Percentiles rank a stretch among this genome's conserved stretches.
Conservation (phyloP, 37 sponge, comb jelly and placozoan species). For the Aphrocallistes beatrix region DNA sequence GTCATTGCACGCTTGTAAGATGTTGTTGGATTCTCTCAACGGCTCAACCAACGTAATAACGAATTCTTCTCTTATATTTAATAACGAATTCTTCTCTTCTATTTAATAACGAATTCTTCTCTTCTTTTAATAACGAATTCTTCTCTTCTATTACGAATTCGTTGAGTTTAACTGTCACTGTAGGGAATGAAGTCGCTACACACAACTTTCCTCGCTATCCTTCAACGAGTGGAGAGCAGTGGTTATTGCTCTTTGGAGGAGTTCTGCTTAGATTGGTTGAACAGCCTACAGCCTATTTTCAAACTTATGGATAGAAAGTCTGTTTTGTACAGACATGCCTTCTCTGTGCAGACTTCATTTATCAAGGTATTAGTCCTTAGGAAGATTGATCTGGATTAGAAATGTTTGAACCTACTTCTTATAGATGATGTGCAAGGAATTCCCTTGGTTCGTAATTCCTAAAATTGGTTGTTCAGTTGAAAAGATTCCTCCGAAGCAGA, state of each 20-base stretch:
- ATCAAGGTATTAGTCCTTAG: neutral
- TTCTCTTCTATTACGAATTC: conserved; percentile 1
- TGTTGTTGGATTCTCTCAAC: too few species aligned
- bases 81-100: too few species aligned
- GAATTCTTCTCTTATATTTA: too few species aligned
- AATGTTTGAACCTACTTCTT: too few species aligned
- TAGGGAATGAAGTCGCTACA: neutral
- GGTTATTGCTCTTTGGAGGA: neutral
- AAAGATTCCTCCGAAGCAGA: too few species aligned
- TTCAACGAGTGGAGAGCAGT: neutral
- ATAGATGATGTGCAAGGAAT: neutral
- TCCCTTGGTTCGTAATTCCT: neutral
- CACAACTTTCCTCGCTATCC: neutral
- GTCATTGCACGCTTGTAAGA: too few species aligned
- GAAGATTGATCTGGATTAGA: too few species aligned
- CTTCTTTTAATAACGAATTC: too few species aligned
- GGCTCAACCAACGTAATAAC: too few species aligned
- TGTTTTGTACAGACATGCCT: neutral
- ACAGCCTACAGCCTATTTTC: neutral
- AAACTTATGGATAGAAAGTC: neutral
- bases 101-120: too few species aligned
- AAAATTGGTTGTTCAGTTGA: neutral
- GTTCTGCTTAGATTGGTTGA: neutral
- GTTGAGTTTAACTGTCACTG: neutral
- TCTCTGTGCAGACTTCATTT: neutral